A percentile compares a stretch with the other conserved stretches of the same genome.
Conservation (phyloP, 2,888 invertebrate species). For the Melinaea marsaeus region DNA sequence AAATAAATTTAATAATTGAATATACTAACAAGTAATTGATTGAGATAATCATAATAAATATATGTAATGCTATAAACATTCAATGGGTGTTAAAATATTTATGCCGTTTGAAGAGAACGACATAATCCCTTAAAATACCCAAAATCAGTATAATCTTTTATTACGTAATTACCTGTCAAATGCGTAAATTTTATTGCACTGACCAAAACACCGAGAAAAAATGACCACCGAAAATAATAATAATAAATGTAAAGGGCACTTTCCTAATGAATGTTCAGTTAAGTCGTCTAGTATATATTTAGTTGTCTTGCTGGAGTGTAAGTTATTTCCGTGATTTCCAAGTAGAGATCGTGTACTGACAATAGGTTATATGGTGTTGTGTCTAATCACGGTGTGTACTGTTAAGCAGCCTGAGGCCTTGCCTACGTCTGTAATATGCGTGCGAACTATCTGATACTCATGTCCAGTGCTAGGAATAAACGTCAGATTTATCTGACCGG, state of each 20-base stretch:
- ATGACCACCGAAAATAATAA: no score
- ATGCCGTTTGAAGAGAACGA: no score
- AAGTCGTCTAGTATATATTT: neutral
- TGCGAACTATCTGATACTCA: constrained; percentile 73
- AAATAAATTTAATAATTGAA: neutral
- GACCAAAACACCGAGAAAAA: no score
- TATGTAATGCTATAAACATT: neutral
- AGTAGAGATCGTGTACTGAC: constrained; percentile 75
- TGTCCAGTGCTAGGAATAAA: constrained; percentile 26
- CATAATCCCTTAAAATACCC: no score
- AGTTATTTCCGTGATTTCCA: constrained; percentile 76
- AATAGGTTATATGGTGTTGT: constrained; percentile 75
- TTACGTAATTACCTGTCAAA: no score
- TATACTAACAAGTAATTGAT: neutral
- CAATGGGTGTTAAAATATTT: no score
- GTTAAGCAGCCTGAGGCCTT: constrained; percentile 65
- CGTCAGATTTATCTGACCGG: neutral
- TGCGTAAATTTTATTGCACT: no score
- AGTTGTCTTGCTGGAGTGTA: constrained; percentile 71
- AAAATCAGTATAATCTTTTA: no score
- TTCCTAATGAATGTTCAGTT: no score
- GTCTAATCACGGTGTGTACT: constrained; percentile 75
- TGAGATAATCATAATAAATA: neutral
- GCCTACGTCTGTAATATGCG: constrained; percentile 66
- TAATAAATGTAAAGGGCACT: no score